Evolutionary conservation across 2,888 invertebrate genomes (phyloP), one percentile per base, ranked within the genome.

Genomic region (Laspeyria flexula): DNA sequence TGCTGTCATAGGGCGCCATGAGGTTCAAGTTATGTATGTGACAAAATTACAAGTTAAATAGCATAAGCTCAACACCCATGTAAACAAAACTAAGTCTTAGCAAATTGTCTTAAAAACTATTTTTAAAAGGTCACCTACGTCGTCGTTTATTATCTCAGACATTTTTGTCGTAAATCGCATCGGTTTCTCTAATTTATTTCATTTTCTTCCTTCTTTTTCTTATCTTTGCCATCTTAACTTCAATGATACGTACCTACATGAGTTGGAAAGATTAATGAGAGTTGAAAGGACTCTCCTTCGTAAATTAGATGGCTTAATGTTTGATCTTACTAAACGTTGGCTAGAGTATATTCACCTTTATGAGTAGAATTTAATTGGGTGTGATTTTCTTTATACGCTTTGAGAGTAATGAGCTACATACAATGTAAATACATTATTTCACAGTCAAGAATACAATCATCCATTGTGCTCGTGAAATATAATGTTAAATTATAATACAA

Each of bases 261-360:
- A 31, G 31, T 30, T 42, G 5, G 27, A 33, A 39, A 57, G 51
- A 65, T 65, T 55, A 52, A 65, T 60, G 37, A 31, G 45, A 51
- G 53, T 65, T 54, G 49, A 60, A 54, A 51, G 29, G 29, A 25
- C 31, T 12, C 9, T 33, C n/a, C 40, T 31, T 13, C 5, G 25
- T 37, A 29, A 55, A 52, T 60, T 18, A 37, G 33, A 38, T 31
- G 29, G 30, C 12, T 37, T 25, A n/a, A 43, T 33, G 15, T 38
- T 42, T 30, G 10, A 42, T 42, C 15, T 18, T 23, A 11, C 23
- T 16, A 11, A 45, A 31, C 13, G 7, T 35, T 18, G 15, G 6
- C 11, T 0, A 18, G 23, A 15, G 21, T 33, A 12, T 15, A 31
- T 31, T 31, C 15, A 21, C 11, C 23, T 27, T 7, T 3, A 11